Evolutionary conservation across 2,888 invertebrate genomes (phyloP).

Genomic region (Helicoverpa assulta): DNA sequence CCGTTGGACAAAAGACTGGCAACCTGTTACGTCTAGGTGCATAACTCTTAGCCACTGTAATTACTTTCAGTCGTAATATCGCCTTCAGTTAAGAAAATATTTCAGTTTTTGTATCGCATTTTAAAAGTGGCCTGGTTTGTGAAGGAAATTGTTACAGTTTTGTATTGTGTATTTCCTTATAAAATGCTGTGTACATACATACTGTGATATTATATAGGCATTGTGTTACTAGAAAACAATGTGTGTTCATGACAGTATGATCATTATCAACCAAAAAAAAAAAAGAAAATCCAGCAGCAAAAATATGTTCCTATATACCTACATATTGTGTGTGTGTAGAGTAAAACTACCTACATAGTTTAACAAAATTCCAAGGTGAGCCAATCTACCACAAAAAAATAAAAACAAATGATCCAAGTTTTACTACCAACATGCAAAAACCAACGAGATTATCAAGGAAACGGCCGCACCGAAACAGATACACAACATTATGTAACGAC

Average conservation of each 20-base stretch:
- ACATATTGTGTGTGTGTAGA: no score
- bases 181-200: background rate
- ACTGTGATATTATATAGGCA: background rate
- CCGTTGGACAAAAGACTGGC: slow-evolving; percentile 41
- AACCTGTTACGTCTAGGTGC: slow-evolving; percentile 44
- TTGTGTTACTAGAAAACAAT: no score
- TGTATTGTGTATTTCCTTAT: background rate
- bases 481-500: slow-evolving; percentile 1
- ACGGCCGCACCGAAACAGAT: background rate
- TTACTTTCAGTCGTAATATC: slow-evolving; percentile 23
- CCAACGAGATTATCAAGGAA: background rate
- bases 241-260: no score
- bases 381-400: no score
- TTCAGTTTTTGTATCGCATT: slow-evolving; percentile 16
- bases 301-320: no score
- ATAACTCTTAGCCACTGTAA: slow-evolving; percentile 30
- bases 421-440: background rate
- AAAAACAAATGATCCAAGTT: background rate
- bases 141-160: background rate
- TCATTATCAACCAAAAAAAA: no score
- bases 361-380: no score
- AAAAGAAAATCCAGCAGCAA: no score
- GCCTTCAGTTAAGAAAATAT: slow-evolving; percentile 23
- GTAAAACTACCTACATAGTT: no score
- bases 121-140: background rate